phyloP scores from a whole-genome alignment of 37 sponge, comb jelly and placozoan species.

The Trichoplax adhaerens region DNA sequence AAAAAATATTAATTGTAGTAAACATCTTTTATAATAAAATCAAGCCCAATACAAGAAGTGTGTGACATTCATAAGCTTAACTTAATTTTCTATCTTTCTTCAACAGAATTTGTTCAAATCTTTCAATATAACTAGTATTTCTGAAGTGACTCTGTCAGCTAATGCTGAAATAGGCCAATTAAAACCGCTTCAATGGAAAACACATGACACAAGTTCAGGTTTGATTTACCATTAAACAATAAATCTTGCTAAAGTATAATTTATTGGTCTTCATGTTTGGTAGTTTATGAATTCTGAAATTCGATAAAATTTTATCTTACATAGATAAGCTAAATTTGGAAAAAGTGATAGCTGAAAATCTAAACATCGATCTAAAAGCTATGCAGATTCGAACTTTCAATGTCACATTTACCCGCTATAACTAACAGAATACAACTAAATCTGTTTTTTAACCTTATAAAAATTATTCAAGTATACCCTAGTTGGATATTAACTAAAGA shows the following conservation, averaged over 20 bases:
- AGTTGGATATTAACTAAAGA: too few species aligned
- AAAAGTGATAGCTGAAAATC: background rate
- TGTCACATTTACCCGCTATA: background rate
- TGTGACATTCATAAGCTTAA: background rate
- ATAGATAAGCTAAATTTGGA: constrained; percentile 3
- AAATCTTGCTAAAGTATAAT: too few species aligned
- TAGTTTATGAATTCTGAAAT: too few species aligned
- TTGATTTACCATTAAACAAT: too few species aligned
- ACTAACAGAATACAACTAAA: background rate
- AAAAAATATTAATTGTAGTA: constrained; percentile 2
- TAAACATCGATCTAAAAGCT: background rate
- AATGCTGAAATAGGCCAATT: constrained; percentile 27
- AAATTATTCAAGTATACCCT: too few species aligned
- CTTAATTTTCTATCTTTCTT: background rate
- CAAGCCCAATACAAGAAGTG: background rate
- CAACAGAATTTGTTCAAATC: constrained; percentile 15
- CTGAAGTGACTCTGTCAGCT: constrained; percentile 41
- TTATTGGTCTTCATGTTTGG: too few species aligned
- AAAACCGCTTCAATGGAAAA: constrained; percentile 19
- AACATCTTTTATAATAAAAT: constrained; percentile 2
- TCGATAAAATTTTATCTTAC: too few species aligned
- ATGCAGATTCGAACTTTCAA: constrained; percentile 12
- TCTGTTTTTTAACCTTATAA: too few species aligned
- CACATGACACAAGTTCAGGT: background rate
- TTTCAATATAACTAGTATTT: constrained; percentile 23